phyloP scores from a whole-genome alignment of 1,140 invertebrate genomes.

The Mya arenaria region DNA sequence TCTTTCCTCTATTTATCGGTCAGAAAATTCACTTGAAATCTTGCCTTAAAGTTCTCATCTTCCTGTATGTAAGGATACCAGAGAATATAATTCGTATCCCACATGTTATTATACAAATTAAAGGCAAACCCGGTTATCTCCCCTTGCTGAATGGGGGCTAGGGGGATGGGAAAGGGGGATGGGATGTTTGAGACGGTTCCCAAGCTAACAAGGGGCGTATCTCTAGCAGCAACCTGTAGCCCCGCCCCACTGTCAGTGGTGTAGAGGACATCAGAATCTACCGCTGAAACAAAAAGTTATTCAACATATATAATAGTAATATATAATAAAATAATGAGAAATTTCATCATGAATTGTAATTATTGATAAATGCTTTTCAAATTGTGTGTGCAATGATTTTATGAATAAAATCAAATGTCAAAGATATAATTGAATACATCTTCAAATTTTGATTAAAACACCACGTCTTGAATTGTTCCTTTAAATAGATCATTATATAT shows the following conservation, averaged over 20 bases:
- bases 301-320: neutral
- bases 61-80: slow-evolving; percentile 72
- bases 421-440: no score
- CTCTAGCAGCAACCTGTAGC: slow-evolving; percentile 61
- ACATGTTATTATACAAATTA: slow-evolving; percentile 78
- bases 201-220: slow-evolving; percentile 68
- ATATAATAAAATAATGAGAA: neutral
- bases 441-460: no score
- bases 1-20: no score
- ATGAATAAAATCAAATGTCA: no score
- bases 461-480: no score
- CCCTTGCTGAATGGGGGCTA: slow-evolving; percentile 59
- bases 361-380: neutral
- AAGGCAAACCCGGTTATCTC: slow-evolving; percentile 70
- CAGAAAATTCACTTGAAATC: slow-evolving; percentile 64
- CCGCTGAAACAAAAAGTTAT: slow-evolving; percentile 57
- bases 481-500: no score
- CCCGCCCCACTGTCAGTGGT: slow-evolving; percentile 49
- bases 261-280: slow-evolving; percentile 65
- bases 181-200: slow-evolving; percentile 58
- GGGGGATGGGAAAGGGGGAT: slow-evolving; percentile 73
- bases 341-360: neutral
- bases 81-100: slow-evolving; percentile 78
- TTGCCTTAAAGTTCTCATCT: slow-evolving; percentile 68
- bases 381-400: no score